Conservation (phyloP, 2,888 invertebrate species). For the Eurytoma californica region DNA sequence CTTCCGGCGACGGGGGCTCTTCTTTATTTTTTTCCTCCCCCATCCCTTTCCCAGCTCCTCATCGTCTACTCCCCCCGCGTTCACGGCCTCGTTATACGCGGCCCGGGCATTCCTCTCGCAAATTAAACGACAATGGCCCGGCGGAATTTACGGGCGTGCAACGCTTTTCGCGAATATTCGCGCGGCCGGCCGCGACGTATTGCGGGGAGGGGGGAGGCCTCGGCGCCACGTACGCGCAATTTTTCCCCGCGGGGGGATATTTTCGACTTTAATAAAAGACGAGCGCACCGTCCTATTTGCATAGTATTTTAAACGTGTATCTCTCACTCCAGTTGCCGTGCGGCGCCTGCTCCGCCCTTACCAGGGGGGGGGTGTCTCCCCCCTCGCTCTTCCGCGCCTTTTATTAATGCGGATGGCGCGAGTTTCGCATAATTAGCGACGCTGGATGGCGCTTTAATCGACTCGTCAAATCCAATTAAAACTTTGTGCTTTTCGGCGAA, state of each 20-base stretch:
- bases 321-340: slow-evolving; percentile 18
- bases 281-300: slow-evolving; percentile 30
- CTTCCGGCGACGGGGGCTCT: slow-evolving; percentile 47
- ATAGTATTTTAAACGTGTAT: slow-evolving; percentile 23
- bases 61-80: slow-evolving; percentile 14
- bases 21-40: slow-evolving; percentile 18
- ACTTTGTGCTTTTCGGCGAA: too few relatives aligned
- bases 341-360: too few relatives aligned
- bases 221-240: slow-evolving; percentile 10
- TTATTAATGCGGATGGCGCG: too few relatives aligned
- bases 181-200: background rate
- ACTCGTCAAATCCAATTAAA: too few relatives aligned
- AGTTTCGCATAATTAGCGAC: too few relatives aligned
- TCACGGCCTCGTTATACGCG: slow-evolving; percentile 38
- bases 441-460: too few relatives aligned
- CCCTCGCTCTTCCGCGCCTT: too few relatives aligned
- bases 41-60: slow-evolving; percentile 45
- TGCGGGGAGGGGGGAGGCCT: too few relatives aligned
- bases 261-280: slow-evolving; percentile 45
- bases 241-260: slow-evolving; percentile 32
- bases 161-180: slow-evolving; percentile 46
- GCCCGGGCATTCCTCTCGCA: slow-evolving; percentile 51
- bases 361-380: too few relatives aligned
- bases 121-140: slow-evolving; percentile 55
- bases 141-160: slow-evolving; percentile 50